Evolutionary conservation across 1,140 invertebrate genomes (phyloP).

Genomic region (Andrena cerasifolii): DNA sequence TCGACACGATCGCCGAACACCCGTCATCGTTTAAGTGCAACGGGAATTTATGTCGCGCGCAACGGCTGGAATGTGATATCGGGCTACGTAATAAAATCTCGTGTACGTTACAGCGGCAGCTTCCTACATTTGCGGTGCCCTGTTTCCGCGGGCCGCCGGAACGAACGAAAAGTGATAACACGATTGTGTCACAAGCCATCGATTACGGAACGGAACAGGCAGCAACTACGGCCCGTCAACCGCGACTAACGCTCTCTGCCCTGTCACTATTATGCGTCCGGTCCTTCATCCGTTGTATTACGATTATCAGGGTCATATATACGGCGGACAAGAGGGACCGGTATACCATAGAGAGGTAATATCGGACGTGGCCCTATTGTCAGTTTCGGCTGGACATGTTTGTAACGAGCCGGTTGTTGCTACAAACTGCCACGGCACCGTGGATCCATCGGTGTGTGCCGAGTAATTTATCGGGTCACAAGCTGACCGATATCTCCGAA

Average conservation of each 20-base stretch:
- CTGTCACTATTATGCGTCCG: conserved; percentile 67
- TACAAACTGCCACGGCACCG: conserved; percentile 46
- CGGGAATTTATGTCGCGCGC: not conserved
- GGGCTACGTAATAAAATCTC: conserved; percentile 8
- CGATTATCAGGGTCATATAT: conserved; percentile 69
- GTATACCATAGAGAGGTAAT: conserved; percentile 44
- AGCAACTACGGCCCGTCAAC: conserved; percentile 40
- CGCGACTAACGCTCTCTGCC: conserved; percentile 58
- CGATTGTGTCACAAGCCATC: conserved; percentile 48
- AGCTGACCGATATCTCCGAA: conserved; percentile 34
- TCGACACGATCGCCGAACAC: not conserved
- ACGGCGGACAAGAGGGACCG: conserved; percentile 30
- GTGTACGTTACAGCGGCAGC: not conserved
- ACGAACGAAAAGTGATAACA: conserved; percentile 56
- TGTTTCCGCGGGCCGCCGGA: not conserved
- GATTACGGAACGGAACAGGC: conserved; percentile 45
- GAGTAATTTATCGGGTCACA: conserved; percentile 51
- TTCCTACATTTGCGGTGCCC: conserved; percentile 30
- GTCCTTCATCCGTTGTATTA: conserved; percentile 66
- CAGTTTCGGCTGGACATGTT: conserved; percentile 45
- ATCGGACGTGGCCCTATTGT: conserved; percentile 63
- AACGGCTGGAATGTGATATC: not conserved
- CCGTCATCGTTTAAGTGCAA: conserved; percentile 2
- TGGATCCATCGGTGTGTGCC: conserved; percentile 1
- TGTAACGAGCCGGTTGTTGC: conserved; percentile 68